Evolutionary conservation across 2,888 invertebrate genomes (phyloP).

Genomic region (Polydrusus cervinus): DNA sequence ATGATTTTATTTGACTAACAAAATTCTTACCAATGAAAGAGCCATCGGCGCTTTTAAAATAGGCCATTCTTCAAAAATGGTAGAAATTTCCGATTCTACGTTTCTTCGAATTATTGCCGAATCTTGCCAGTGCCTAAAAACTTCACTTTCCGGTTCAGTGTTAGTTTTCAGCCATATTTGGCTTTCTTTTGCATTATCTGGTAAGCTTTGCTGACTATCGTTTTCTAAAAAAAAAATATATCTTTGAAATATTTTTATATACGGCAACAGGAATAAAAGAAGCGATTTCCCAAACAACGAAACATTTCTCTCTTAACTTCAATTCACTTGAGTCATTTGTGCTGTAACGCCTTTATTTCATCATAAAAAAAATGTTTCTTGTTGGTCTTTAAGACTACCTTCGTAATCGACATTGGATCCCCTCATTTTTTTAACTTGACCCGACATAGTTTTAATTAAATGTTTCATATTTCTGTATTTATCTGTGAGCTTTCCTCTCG

Average conservation of each 20-base stretch:
- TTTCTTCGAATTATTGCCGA: slow-evolving; percentile 11
- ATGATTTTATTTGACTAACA: too few species aligned
- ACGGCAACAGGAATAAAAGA: too few species aligned
- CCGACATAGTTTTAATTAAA: slow-evolving; percentile 19
- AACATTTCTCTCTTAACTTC: too few species aligned
- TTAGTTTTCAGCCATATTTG: slow-evolving; percentile 24
- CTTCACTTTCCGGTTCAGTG: slow-evolving; percentile 13
- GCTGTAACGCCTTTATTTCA: too few species aligned
- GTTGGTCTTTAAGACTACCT: too few species aligned
- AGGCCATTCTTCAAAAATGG: slow-evolving; percentile 21
- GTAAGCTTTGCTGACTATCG: not conserved
- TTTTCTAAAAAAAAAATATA: not conserved
- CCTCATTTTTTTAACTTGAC: slow-evolving; percentile 1
- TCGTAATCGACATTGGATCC: not conserved
- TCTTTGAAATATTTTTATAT: not conserved
- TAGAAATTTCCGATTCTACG: slow-evolving; percentile 4
- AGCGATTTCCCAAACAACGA: too few species aligned
- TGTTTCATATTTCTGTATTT: slow-evolving; percentile 24
- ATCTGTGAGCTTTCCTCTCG: slow-evolving; percentile 22
- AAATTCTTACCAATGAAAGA: not conserved
- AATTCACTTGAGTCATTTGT: too few species aligned
- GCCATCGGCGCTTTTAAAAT: slow-evolving; percentile 23
- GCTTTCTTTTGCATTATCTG: slow-evolving; percentile 18
- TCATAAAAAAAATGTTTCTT: not conserved
- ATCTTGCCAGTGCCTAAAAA: slow-evolving; percentile 21